Evolutionary conservation across 1,140 invertebrate genomes (phyloP), one percentile per base, ranked within the genome.

Genomic region (Meloidogyne chitwoodi): DNA sequence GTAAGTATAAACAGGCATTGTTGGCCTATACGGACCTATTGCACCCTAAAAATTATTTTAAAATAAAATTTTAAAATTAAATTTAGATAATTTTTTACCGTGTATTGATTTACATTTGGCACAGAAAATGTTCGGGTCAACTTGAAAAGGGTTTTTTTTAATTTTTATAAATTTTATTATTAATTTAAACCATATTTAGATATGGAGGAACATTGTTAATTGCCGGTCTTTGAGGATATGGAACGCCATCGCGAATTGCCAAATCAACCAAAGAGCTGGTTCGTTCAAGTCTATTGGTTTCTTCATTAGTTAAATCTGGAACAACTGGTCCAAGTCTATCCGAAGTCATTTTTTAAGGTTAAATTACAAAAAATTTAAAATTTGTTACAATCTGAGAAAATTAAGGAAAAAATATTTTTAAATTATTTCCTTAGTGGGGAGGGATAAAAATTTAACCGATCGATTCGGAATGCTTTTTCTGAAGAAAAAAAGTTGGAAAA

Each of bases 41-140:
- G 71, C 71, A 38, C 71, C 71, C 68, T 70, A 27, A 70, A 44
- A 41, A 22, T 56, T 6, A n/a, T n/a, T 56, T n/a, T 5, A n/a
- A n/a, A 22, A 22, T 8, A 16, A 44, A 16, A 6, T 2, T 2
- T 44, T 44, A 44, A 44, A 44, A 44, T 44, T 19, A 44, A 41
- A 41, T 41, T 41, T 34, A 34, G 31, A 34, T 34, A 8, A 34
- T 48, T n/a, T n/a, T n/a, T n/a, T 27, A 70, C 68, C 44, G 71
- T 56, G 34, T 73, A 73, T 11, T 56, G 22, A 38, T 64, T 72
- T 44, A 72, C 26, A 34, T 72, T 38, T 16, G 76, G 76, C 19
- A 77, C 76, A 19, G 76, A 77, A 38, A 11, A 75, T 10, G 76
- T 72, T 31, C 76, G 34, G 4, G 76, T 75, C 27, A 77, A 48